Evolutionary conservation across 2,113 vertebrate species (phyloP).

Genomic region (Zosterops lateralis): DNA sequence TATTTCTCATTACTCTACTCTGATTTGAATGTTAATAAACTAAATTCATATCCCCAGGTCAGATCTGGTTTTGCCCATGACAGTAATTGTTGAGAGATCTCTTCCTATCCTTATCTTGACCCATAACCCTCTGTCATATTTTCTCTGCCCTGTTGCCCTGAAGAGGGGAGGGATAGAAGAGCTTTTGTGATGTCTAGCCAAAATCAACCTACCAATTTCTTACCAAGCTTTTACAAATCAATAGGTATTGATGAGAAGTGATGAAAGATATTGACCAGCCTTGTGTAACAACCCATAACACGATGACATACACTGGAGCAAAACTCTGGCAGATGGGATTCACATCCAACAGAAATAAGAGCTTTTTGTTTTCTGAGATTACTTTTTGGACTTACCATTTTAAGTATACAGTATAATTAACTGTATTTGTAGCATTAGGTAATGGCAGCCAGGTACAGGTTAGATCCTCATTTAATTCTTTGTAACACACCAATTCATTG

Average conservation of each 20-base stretch:
- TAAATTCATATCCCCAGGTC: background rate
- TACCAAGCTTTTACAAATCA: background rate
- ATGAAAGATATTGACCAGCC: background rate
- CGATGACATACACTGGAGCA: background rate
- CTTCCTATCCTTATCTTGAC: background rate
- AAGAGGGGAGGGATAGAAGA: background rate
- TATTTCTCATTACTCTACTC: background rate
- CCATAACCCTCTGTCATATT: background rate
- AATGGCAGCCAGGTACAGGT: slow-evolving; percentile 48
- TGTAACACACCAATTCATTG: slow-evolving; percentile 53
- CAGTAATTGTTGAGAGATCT: background rate
- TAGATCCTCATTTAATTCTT: background rate
- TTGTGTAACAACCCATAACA: background rate
- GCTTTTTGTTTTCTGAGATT: background rate
- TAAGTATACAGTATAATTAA: slow-evolving; percentile 35
- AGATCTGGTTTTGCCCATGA: background rate
- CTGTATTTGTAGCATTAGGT: background rate
- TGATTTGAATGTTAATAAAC: background rate
- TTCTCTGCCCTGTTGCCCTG: background rate
- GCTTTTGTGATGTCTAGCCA: background rate
- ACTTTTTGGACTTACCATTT: slow-evolving; percentile 58
- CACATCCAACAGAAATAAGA: background rate
- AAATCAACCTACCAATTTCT: background rate
- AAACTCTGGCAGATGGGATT: background rate
- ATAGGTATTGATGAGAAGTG: background rate